A percentile compares a stretch with the other conserved stretches of the same genome.
These are phyloP conservation scores for Coenonympha arcania DNA, from an alignment of 2,888 invertebrate genomes.

Conservation along the genomic window DNA sequence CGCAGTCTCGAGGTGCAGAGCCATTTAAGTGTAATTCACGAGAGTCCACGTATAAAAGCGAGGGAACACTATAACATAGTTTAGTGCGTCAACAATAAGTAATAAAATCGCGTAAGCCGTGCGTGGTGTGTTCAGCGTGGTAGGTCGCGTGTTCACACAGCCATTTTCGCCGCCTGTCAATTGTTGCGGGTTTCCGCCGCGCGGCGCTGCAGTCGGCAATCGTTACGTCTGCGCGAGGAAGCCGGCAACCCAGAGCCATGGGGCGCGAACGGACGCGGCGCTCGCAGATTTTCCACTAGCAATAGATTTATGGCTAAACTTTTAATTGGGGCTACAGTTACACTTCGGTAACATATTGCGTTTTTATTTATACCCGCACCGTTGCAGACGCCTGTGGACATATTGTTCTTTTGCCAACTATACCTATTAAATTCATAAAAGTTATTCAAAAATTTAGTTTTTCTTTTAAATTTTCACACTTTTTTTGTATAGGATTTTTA, in stretches of 20 bases:
- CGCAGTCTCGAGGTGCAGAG: constrained; percentile 69
- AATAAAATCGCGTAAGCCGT: constrained; percentile 59
- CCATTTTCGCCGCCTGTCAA: constrained; percentile 71
- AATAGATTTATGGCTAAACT: constrained; percentile 67
- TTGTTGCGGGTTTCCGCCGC: constrained; percentile 48
- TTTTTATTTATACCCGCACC: constrained; percentile 25
- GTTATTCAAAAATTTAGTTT: not conserved
- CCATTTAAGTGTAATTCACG: constrained; percentile 49
- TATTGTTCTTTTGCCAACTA: not conserved
- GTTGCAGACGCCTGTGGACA: not conserved
- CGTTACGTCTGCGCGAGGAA: constrained; percentile 66
- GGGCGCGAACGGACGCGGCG: constrained; percentile 33
- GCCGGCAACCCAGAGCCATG: constrained; percentile 27
- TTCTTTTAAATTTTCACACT: too few relatives aligned
- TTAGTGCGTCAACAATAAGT: constrained; percentile 50
- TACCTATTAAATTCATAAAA: not conserved
- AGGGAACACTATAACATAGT: constrained; percentile 62
- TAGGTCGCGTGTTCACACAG: constrained; percentile 68
- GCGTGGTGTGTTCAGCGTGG: constrained; percentile 58
- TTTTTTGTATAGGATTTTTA: too few relatives aligned
- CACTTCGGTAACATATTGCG: constrained; percentile 43
- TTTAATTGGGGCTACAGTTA: constrained; percentile 65
- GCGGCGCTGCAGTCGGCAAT: constrained; percentile 52
- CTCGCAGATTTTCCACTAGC: constrained; percentile 46
- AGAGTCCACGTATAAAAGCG: constrained; percentile 40